Evolutionary conservation across 2,113 vertebrate species (phyloP).

Genomic region (Desmodus rotundus): DNA sequence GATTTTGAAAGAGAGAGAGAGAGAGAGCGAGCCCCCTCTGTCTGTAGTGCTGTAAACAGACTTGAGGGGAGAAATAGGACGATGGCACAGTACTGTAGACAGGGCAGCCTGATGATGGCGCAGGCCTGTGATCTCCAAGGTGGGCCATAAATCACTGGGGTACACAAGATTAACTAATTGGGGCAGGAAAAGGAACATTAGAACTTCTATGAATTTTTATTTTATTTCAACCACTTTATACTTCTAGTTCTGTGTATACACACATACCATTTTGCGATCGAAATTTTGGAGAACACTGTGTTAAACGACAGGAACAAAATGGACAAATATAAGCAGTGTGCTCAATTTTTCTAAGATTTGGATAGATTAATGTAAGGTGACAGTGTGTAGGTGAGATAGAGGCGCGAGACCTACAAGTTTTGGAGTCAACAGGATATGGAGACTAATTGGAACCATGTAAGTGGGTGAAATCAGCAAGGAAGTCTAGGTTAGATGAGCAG

Average conservation of each 20-base stretch:
- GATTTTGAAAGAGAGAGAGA: too few relatives aligned
- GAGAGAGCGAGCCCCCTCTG: not conserved
- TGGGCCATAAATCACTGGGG: rapidly evolving
- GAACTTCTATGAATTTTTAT: not conserved
- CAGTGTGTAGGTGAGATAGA: not conserved
- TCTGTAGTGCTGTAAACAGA: not conserved
- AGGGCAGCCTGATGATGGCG: not conserved
- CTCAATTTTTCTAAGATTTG: not conserved
- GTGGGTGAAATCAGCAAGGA: not conserved
- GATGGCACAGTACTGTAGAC: not conserved
- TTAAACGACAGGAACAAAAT: not conserved
- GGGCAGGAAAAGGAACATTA: not conserved
- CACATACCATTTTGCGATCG: not conserved
- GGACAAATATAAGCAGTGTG: not conserved
- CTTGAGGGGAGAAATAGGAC: not conserved
- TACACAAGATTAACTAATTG: not conserved
- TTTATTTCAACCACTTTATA: not conserved
- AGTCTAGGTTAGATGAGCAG: not conserved
- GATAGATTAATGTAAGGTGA: not conserved
- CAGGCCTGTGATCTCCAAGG: too few relatives aligned
- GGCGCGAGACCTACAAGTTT: not conserved
- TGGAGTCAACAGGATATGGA: not conserved
- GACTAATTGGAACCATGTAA: not conserved
- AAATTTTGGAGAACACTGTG: not conserved
- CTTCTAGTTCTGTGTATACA: not conserved